phyloP scores from a whole-genome alignment of 2,113 vertebrate genomes.

The Pholis gunnellus region DNA sequence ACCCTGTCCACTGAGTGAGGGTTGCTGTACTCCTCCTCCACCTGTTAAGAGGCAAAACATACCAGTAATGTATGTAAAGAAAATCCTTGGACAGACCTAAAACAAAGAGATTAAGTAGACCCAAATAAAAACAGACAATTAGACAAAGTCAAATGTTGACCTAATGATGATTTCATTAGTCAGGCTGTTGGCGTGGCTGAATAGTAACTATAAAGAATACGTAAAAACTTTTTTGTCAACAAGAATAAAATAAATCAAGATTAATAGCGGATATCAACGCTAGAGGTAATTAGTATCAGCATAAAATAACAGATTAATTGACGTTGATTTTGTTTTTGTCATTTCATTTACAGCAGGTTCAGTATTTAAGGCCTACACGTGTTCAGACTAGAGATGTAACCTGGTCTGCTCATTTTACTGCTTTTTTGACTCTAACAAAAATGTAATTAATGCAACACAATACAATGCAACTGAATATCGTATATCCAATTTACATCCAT shows the following conservation, averaged over 20 bases:
- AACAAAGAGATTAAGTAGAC: not conserved
- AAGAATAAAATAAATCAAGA: not conserved
- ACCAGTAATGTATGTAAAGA: too few species aligned
- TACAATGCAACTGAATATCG: not conserved
- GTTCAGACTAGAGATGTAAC: not conserved
- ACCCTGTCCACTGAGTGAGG: constrained; percentile 94
- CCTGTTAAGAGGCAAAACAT: constrained; percentile 75
- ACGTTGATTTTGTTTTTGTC: not conserved
- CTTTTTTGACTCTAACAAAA: not conserved
- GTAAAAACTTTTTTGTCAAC: not conserved
- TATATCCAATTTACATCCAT: not conserved
- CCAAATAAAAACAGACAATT: not conserved
- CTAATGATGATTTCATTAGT: not conserved
- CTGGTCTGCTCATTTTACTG: not conserved
- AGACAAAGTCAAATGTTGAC: not conserved
- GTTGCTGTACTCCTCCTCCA: constrained; percentile 94
- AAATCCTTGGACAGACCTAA: not conserved
- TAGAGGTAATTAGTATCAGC: not conserved
- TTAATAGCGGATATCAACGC: not conserved
- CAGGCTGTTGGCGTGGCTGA: not conserved
- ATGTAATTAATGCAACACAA: not conserved
- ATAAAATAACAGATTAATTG: not conserved
- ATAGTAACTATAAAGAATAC: not conserved
- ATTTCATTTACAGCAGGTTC: not conserved
- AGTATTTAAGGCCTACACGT: not conserved